These are phyloP conservation scores for Callyntrura sp. DNA, from an alignment of 2,888 invertebrate genomes.

Conservation along the genomic window DNA sequence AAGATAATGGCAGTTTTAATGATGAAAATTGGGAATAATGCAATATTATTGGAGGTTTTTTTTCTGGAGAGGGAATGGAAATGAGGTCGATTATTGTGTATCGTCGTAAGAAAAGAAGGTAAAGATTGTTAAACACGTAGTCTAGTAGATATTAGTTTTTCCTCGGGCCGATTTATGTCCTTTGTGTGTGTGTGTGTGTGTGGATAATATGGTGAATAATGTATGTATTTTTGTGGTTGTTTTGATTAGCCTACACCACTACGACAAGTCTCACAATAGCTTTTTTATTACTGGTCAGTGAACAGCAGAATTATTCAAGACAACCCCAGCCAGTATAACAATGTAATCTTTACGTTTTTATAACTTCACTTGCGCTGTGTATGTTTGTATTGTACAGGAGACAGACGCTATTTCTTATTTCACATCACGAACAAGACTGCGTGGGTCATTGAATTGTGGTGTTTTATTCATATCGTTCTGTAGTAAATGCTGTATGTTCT, in stretches of 20 bases:
- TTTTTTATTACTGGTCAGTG: too few species aligned
- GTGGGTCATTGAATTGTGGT: conserved; percentile 31
- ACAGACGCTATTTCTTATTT: conserved; percentile 1
- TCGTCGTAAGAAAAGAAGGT: background rate
- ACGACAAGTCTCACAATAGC: too few species aligned
- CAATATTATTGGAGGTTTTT: conserved; percentile 25
- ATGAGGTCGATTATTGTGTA: background rate
- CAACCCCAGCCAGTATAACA: too few species aligned
- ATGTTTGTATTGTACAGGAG: too few species aligned
- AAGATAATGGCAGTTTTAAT: conserved; percentile 15
- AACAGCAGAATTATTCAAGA: too few species aligned
- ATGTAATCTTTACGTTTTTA: background rate
- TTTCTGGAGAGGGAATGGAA: conserved; percentile 5
- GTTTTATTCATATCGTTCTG: background rate
- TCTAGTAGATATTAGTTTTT: background rate
- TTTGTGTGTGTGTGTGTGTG: too few species aligned
- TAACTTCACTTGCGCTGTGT: background rate
- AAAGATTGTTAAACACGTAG: conserved; percentile 27
- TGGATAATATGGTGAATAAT: background rate
- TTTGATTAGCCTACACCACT: background rate
- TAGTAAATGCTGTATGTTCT: background rate
- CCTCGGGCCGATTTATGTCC: background rate
- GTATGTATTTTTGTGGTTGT: conserved; percentile 1
- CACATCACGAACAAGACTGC: background rate
- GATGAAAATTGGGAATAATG: conserved; percentile 19